Conservation (phyloP, 2,113 vertebrate species). For the Lagopus muta region DNA sequence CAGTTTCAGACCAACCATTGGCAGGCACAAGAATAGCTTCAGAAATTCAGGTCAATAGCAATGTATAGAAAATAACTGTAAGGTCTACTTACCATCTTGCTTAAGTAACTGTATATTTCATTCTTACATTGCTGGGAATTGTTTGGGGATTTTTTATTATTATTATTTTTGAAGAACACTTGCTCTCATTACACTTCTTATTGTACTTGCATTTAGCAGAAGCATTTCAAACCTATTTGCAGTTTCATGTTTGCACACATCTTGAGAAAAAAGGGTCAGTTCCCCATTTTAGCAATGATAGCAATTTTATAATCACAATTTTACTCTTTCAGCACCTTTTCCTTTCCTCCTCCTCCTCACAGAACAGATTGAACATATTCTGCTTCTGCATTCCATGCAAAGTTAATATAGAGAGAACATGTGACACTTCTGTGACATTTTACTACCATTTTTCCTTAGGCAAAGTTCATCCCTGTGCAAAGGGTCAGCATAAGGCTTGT, state of each 20-base stretch:
- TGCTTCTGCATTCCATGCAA: neutral
- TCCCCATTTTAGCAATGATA: neutral
- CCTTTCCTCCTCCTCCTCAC: neutral
- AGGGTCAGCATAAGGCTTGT: neutral
- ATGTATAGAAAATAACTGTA: rapidly evolving
- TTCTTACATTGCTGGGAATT: rapidly evolving
- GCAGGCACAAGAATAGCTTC: neutral
- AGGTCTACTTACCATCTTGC: neutral
- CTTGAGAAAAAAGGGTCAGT: neutral
- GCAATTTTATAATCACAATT: neutral
- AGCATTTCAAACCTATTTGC: neutral
- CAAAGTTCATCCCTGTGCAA: constrained; percentile 22
- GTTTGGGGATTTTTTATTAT: neutral
- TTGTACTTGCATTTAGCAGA: neutral
- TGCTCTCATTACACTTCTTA: neutral
- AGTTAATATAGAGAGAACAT: neutral
- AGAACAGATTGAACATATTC: neutral
- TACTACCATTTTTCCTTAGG: neutral
- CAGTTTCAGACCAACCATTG: neutral
- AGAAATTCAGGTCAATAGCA: neutral
- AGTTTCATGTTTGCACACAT: neutral
- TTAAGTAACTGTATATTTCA: neutral
- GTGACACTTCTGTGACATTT: neutral
- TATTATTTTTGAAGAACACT: neutral
- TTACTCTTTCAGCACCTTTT: neutral